Evolutionary conservation across 2,797 vertebrate genomes (phyloP), one percentile per base, ranked within the genome.

Genomic region (Anisognathus igniventris): DNA sequence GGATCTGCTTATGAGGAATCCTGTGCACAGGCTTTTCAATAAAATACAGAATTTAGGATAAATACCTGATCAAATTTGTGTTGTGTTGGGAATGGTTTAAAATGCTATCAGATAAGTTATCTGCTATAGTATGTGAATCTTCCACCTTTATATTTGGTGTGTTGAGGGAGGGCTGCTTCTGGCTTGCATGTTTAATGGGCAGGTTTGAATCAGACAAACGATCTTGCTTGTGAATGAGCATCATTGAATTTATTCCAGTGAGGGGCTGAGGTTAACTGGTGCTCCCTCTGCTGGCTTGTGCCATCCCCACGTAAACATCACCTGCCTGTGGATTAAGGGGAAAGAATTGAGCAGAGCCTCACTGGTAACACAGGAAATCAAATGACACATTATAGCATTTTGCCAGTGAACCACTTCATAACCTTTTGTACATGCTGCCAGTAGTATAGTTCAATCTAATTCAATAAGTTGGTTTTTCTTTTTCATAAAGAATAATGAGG

Each of bases 251-350:
- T 30, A 35, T 51, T 73, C 15, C n/a, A 5, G 10, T 27, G 28
- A 60, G 7, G 68, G 51, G 17, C 81, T 44, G 37, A n/a, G 31
- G 48, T 64, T 91, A 78, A 30, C 76, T 71, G 68, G 58, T 87
- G 90, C 96, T 94, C 96, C 94, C 92, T 93, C 96, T 97, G 88
- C 93, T 86, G 97, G 80, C 35, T 92, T 10, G 6, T 77, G 45
- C 53, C 27, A 7, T 30, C 39, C 54, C 19, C 7, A 1, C 6
- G 13, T 84, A 51, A 90, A 44, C 39, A 30, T 35, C 5, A 7
- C 53, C 23, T 85, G 48, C 51, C 18, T 54, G 35, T 22, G 35
- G 21, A 35, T 72, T 91, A 57, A 71, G 54, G 50, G 7, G 56
- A 51, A 72, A 74, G 62, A 58, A n/a, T 24, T 2, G 4, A 67